These are phyloP conservation scores for Drosophila suzukii DNA, from an alignment of 1,140 invertebrate genomes.

Conservation along the genomic window DNA sequence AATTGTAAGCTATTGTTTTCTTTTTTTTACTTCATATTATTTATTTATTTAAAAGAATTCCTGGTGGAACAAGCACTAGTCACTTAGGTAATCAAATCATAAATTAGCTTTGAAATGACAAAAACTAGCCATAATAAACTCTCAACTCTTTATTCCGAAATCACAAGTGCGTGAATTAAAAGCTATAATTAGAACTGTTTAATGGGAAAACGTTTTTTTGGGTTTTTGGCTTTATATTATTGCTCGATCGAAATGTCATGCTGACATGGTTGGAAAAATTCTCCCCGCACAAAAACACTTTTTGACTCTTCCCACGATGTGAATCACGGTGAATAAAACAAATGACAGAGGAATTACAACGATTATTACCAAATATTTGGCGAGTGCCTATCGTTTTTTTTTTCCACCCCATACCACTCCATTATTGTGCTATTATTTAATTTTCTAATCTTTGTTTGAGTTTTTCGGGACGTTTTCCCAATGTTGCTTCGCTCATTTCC, in stretches of 20 bases:
- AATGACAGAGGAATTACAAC: constrained; percentile 13
- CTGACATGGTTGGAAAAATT: not conserved
- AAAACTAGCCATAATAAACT: too few relatives aligned
- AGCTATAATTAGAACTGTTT: not conserved
- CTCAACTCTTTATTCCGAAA: not conserved
- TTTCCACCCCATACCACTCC: too few relatives aligned
- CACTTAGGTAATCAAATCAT: too few relatives aligned
- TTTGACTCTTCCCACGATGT: constrained; percentile 14
- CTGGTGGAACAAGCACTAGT: too few relatives aligned
- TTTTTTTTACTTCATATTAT: too few relatives aligned
- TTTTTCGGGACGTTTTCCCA: constrained; percentile 12
- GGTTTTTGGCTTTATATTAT: too few relatives aligned
- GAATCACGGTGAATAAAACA: not conserved
- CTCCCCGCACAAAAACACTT: too few relatives aligned
- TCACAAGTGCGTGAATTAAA: not conserved
- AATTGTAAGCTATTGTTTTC: too few relatives aligned
- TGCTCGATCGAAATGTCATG: not conserved
- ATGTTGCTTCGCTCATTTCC: constrained; percentile 46
- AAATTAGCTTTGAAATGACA: too few relatives aligned
- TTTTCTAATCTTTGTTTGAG: constrained; percentile 26
- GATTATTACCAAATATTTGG: constrained; percentile 28
- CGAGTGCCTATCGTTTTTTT: constrained; percentile 5
- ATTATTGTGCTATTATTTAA: constrained; percentile 33
- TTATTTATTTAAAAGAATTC: too few relatives aligned
- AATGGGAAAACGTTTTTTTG: not conserved